A percentile compares a stretch with the other conserved stretches of the same genome.
Conservation (phyloP, 2,113 vertebrate genomes). For the Acanthisitta chloris region DNA sequence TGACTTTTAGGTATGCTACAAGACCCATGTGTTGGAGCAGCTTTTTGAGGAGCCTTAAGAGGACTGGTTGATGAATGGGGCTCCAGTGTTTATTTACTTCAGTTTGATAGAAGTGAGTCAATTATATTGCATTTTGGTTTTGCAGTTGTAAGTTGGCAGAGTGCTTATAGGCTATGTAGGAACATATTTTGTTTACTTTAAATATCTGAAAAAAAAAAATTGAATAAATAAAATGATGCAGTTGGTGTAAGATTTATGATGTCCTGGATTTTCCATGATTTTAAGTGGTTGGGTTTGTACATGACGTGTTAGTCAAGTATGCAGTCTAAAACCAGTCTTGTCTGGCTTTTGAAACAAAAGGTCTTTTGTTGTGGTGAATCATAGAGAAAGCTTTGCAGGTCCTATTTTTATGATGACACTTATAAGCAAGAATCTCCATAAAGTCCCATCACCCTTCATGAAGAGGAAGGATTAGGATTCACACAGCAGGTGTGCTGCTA, state of each 20-base stretch:
- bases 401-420: conserved; percentile 49
- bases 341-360: conserved; percentile 60
- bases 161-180: neutral
- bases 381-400: conserved; percentile 37
- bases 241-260: conserved; percentile 62
- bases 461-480: neutral
- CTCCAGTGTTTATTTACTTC: conserved; percentile 48
- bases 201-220: conserved; percentile 24
- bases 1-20: conserved; percentile 15
- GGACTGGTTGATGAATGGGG: conserved; percentile 1
- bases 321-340: conserved; percentile 50
- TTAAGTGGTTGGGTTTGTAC: conserved; percentile 38
- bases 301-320: conserved; percentile 58
- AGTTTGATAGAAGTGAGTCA: conserved; percentile 34
- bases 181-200: conserved; percentile 53
- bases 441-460: neutral
- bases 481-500: neutral
- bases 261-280: conserved; percentile 53
- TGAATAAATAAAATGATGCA: conserved; percentile 58
- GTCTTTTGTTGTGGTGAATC: conserved; percentile 65
- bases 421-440: conserved; percentile 8
- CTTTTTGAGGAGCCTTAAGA: conserved; percentile 3
- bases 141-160: conserved; percentile 24
- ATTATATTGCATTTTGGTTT: conserved; percentile 28
- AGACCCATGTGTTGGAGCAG: neutral